Evolutionary conservation across 2,888 invertebrate species (phyloP).

Genomic region (Meandrusa payeni): DNA sequence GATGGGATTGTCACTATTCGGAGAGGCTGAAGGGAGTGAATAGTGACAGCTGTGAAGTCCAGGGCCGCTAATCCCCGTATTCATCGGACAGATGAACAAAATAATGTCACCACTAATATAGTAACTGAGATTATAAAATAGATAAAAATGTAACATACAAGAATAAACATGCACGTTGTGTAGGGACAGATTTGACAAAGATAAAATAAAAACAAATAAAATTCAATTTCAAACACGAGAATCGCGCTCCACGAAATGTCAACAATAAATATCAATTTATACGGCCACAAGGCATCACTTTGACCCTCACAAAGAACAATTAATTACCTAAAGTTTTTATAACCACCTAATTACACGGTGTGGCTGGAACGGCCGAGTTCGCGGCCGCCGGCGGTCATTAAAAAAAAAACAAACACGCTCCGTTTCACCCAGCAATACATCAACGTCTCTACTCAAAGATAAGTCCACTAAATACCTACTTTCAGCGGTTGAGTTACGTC

Average conservation of each 20-base stretch:
- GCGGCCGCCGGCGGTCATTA: constrained; percentile 43
- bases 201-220: constrained; percentile 11
- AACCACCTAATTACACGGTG: constrained; percentile 67
- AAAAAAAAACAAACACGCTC: constrained; percentile 46
- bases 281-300: constrained; percentile 47
- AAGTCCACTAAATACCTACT: constrained; percentile 67
- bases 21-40: too few relatives aligned
- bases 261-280: constrained; percentile 71
- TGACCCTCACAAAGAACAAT: constrained; percentile 51
- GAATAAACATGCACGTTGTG: too few relatives aligned
- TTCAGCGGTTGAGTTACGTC: constrained; percentile 73
- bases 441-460: constrained; percentile 62
- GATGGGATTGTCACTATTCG: too few relatives aligned
- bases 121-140: too few relatives aligned
- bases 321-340: constrained; percentile 72
- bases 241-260: constrained; percentile 61
- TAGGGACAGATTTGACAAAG: background rate
- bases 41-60: too few relatives aligned
- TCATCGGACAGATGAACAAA: too few relatives aligned
- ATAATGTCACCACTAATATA: too few relatives aligned
- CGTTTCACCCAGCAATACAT: constrained; percentile 62
- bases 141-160: too few relatives aligned
- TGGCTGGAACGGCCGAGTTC: constrained; percentile 42
- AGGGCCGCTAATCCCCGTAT: too few relatives aligned
- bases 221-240: constrained; percentile 46